Evolutionary conservation across 2,113 vertebrate species (phyloP).

Genomic region (Hippocampus mohnikei): DNA sequence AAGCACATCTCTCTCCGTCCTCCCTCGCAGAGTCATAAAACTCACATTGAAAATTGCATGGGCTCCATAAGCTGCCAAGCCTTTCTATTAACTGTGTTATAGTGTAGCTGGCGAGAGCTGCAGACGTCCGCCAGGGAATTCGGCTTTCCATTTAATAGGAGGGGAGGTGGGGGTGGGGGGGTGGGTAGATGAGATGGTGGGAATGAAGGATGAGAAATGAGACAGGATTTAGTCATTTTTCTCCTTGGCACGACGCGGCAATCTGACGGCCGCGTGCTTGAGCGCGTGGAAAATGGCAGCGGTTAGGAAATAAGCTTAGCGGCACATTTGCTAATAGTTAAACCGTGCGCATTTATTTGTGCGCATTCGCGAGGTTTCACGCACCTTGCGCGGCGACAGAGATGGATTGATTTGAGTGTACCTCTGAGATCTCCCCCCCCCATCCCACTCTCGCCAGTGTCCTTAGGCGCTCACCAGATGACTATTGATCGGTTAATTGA

Average conservation of each 20-base stretch:
- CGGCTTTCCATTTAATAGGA: slow-evolving; percentile 49
- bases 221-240: slow-evolving; percentile 53
- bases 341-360: neutral
- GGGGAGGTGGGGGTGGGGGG: slow-evolving; percentile 1
- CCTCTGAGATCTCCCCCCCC: slow-evolving; percentile 44
- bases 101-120: slow-evolving; percentile 50
- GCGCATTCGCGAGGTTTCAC: neutral
- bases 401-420: slow-evolving; percentile 65
- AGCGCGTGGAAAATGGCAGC: slow-evolving; percentile 23
- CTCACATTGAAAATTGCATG: slow-evolving; percentile 67
- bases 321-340: neutral
- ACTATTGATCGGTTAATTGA: slow-evolving; percentile 74
- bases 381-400: slow-evolving; percentile 32
- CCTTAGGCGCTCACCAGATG: slow-evolving; percentile 60
- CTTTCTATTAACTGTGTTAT: slow-evolving; percentile 57
- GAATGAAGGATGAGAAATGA: slow-evolving; percentile 39
- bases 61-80: slow-evolving; percentile 57
- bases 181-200: slow-evolving; percentile 2
- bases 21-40: slow-evolving; percentile 55
- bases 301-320: slow-evolving; percentile 1
- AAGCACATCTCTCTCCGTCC: slow-evolving; percentile 26
- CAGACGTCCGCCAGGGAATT: slow-evolving; percentile 52
- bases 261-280: slow-evolving; percentile 29
- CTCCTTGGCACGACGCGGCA: slow-evolving; percentile 42
- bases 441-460: slow-evolving; percentile 24